Conservation (phyloP, 2,113 vertebrate genomes). For the Sphyrna mokarran region DNA sequence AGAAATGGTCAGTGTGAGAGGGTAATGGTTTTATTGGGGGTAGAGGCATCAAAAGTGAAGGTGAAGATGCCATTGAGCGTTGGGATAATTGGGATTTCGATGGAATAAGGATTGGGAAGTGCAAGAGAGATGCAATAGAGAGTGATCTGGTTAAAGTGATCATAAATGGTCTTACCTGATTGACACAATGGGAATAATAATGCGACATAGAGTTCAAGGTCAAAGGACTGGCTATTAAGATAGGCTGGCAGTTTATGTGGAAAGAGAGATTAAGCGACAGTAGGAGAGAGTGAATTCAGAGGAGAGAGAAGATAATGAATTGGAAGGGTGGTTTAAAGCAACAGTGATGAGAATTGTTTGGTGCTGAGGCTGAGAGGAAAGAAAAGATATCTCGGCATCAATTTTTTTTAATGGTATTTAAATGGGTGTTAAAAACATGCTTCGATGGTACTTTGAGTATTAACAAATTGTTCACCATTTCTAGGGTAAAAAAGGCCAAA, state of each 20-base stretch:
- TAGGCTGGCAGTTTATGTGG: neutral
- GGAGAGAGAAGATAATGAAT: neutral
- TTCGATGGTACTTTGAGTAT: neutral
- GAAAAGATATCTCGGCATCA: neutral
- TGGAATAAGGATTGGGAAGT: too few relatives aligned
- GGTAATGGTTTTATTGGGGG: too few relatives aligned
- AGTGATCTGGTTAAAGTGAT: too few relatives aligned
- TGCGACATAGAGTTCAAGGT: neutral
- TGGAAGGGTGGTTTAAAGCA: neutral
- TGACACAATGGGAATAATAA: neutral
- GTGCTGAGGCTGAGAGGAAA: neutral
- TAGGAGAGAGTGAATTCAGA: neutral
- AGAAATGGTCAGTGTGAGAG: too few relatives aligned
- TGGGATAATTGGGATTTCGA: too few relatives aligned
- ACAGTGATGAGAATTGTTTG: neutral
- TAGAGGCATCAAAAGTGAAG: too few relatives aligned
- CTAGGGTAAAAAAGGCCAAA: constrained; percentile 66
- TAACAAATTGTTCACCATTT: constrained; percentile 24
- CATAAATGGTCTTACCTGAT: too few relatives aligned
- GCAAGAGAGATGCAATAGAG: too few relatives aligned
- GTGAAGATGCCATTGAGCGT: too few relatives aligned
- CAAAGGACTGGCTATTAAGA: neutral
- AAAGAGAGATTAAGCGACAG: neutral
- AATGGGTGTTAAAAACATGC: neutral
- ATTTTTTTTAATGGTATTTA: neutral